These are phyloP conservation scores for Mesorhabditis belari DNA, from an alignment of 2,888 invertebrate genomes.

Conservation along the genomic window DNA sequence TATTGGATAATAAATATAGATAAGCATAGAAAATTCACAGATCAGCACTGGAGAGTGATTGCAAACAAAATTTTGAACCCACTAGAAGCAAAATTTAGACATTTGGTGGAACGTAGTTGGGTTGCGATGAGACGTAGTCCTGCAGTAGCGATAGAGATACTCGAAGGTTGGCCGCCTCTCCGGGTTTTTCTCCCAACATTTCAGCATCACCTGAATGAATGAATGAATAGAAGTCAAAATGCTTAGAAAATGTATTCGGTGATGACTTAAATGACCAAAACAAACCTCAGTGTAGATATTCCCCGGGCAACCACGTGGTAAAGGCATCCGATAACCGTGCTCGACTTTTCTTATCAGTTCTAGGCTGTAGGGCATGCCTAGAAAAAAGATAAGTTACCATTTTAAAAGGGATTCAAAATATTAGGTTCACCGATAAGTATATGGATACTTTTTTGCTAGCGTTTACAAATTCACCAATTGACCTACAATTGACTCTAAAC, in stretches of 20 bases:
- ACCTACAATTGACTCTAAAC: no score
- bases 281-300: slow-evolving; percentile 72
- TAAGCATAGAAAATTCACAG: no score
- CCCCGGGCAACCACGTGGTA: slow-evolving; percentile 76
- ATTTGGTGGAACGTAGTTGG: slow-evolving; percentile 67
- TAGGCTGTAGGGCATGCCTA: slow-evolving; percentile 85
- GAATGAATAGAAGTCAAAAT: no score
- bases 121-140: slow-evolving; percentile 92
- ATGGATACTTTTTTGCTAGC: no score
- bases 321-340: slow-evolving; percentile 92
- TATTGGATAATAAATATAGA: no score
- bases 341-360: slow-evolving; percentile 95
- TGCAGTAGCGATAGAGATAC: slow-evolving; percentile 82
- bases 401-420: not conserved
- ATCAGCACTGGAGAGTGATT: no score
- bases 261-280: not conserved
- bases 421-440: no score
- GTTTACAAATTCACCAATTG: no score
- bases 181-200: slow-evolving; percentile 83
- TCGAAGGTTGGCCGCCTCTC: slow-evolving; percentile 95
- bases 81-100: slow-evolving; percentile 11
- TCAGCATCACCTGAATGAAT: slow-evolving; percentile 73
- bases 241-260: no score
- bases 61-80: not conserved
- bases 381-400: slow-evolving; percentile 8